phyloP scores from a whole-genome alignment of 2,888 invertebrate species.

The Drosophila conformis region DNA sequence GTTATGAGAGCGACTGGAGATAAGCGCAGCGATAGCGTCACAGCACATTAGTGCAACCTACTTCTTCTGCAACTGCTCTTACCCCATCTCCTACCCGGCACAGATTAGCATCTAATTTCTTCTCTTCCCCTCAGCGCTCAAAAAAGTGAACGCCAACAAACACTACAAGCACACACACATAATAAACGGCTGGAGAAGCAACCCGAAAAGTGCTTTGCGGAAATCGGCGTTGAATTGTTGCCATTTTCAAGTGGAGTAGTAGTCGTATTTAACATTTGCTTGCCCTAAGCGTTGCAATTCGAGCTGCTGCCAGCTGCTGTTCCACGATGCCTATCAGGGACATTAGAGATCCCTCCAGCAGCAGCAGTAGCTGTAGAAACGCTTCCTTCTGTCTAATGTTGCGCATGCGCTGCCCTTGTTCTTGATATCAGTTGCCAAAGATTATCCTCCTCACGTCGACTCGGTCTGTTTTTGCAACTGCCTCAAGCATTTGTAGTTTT shows the following conservation, averaged over 20 bases:
- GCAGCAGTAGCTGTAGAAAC: slow-evolving; percentile 5
- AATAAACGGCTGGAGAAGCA: slow-evolving; percentile 2
- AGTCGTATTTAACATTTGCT: slow-evolving; percentile 19
- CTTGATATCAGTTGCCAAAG: slow-evolving; percentile 19
- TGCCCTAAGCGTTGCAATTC: slow-evolving; percentile 39
- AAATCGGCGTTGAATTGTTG: slow-evolving; percentile 54
- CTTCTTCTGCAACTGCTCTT: slow-evolving; percentile 15
- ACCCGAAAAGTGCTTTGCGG: slow-evolving; percentile 41
- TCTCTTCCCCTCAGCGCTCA: background rate
- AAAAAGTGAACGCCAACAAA: slow-evolving; percentile 30
- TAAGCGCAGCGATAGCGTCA: slow-evolving; percentile 63
- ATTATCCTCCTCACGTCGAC: slow-evolving; percentile 1
- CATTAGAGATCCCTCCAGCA: slow-evolving; percentile 31
- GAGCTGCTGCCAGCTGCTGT: slow-evolving; percentile 45
- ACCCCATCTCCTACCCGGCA: slow-evolving; percentile 10
- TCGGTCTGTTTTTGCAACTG: background rate
- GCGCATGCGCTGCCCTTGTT: slow-evolving; percentile 55
- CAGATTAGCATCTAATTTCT: slow-evolving; percentile 43
- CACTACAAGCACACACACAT: background rate
- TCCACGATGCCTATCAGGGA: slow-evolving; percentile 38
- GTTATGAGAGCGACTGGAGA: slow-evolving; percentile 60
- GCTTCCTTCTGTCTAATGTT: slow-evolving; percentile 31
- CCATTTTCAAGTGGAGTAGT: slow-evolving; percentile 55
- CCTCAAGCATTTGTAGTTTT: slow-evolving; percentile 5
- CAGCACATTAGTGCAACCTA: slow-evolving; percentile 54